Percentiles rank a stretch among this genome's conserved stretches.
phyloP scores from a whole-genome alignment of 2,888 invertebrate genomes.

The Latheticus oryzae region DNA sequence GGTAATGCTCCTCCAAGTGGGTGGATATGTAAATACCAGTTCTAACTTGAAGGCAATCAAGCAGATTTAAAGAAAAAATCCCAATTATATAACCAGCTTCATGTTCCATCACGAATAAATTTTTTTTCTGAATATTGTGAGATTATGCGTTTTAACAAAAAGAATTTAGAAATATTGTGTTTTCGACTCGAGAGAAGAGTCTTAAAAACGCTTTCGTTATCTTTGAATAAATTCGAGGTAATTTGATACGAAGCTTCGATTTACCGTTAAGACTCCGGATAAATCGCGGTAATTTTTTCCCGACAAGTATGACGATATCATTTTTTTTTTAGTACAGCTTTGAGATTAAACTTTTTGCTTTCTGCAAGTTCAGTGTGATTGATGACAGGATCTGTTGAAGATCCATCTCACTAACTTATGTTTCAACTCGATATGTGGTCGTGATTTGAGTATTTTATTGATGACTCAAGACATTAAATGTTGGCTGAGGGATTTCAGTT shows the following conservation, averaged over 20 bases:
- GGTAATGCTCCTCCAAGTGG: too few relatives aligned
- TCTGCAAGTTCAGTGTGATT: slow-evolving; percentile 35
- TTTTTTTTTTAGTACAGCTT: slow-evolving; percentile 34
- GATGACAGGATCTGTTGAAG: slow-evolving; percentile 34
- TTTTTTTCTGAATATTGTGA: too few relatives aligned
- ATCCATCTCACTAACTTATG: slow-evolving; percentile 36
- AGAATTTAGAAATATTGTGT: too few relatives aligned
- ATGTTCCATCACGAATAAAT: too few relatives aligned
- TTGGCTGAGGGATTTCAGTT: slow-evolving; percentile 6
- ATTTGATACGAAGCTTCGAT: slow-evolving; percentile 53
- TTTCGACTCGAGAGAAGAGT: too few relatives aligned
- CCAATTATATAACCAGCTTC: too few relatives aligned
- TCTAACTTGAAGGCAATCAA: too few relatives aligned
- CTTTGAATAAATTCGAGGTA: slow-evolving; percentile 52
- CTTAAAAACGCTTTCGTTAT: slow-evolving; percentile 42
- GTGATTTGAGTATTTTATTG: slow-evolving; percentile 35
- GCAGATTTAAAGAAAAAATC: too few relatives aligned
- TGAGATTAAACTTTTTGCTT: slow-evolving; percentile 43
- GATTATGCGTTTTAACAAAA: too few relatives aligned
- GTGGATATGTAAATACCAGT: too few relatives aligned
- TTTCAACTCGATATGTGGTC: slow-evolving; percentile 24
- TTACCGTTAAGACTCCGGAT: slow-evolving; percentile 49
- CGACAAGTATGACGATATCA: slow-evolving; percentile 34
- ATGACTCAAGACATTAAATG: slow-evolving; percentile 19
- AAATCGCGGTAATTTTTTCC: slow-evolving; percentile 48